phyloP scores from a whole-genome alignment of 2,113 vertebrate genomes.

The Takifugu bimaculatus region DNA sequence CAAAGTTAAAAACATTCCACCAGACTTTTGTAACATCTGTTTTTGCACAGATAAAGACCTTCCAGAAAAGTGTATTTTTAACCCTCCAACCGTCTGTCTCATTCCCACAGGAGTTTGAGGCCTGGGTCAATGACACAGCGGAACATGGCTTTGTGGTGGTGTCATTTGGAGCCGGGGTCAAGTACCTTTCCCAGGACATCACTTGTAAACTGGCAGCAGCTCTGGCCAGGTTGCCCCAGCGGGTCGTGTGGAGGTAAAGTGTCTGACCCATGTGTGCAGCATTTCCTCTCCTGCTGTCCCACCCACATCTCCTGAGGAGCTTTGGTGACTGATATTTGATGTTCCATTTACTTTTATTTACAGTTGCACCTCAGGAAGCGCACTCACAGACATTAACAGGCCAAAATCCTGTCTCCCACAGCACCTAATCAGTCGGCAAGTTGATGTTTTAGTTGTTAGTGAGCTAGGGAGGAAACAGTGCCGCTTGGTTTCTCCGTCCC shows the following conservation, averaged over 20 bases:
- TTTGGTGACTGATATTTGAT: no score
- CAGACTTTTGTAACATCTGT: background rate
- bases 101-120: conserved; percentile 82
- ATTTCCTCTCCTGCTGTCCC: no score
- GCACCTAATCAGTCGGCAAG: background rate
- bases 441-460: background rate
- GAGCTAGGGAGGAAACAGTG: background rate
- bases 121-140: conserved; percentile 84
- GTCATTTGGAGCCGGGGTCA: conserved; percentile 96
- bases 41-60: background rate
- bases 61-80: background rate
- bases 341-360: no score
- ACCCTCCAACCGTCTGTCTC: background rate
- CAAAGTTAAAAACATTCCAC: no score
- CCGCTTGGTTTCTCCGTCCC: background rate
- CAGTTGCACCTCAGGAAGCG: no score
- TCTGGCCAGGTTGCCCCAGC: conserved; percentile 85
- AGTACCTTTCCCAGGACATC: conserved; percentile 93
- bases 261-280: background rate
- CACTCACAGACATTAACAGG: no score
- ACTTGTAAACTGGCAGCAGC: conserved; percentile 89
- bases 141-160: conserved; percentile 93
- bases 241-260: conserved; percentile 93
- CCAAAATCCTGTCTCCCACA: background rate
- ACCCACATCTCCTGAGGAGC: no score